Evolutionary conservation across 1,140 invertebrate genomes (phyloP), one percentile per base, ranked within the genome.

Genomic region (Parasteatoda tepidariorum): DNA sequence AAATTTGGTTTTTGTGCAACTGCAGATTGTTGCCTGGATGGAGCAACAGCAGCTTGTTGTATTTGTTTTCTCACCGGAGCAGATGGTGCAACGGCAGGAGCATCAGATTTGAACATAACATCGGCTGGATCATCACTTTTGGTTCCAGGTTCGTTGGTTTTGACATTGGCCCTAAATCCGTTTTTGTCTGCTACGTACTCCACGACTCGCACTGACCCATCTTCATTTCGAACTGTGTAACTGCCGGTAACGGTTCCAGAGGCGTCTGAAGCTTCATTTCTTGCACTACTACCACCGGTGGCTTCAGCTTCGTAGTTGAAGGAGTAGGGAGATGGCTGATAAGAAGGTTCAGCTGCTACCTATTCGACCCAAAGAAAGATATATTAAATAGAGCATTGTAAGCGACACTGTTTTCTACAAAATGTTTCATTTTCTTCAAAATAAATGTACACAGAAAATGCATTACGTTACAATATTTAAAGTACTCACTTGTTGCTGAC

Each of bases 151-250:
- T 85, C 84, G 24, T 85, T 83, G n/a, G 84, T 83, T n/a, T 85
- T 85, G 13, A 88, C 87, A 18, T 87, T 85, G 15, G 87, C 87
- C 33, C 86, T 55, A 83, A 87, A 88, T 31, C 87, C 87, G 38
- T 85, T 59, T 15, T 88, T 84, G 59, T 88, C 87, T 18, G 87
- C 87, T 2, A 86, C 76, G 81, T 88, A 88, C 3, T 87, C 87
- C 3, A 88, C 87, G 22, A 87, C 78, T 48, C 87, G 82, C 2
- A 84, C 55, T 0, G 75, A 83, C 0, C 87, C 87, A 61, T 87
- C 85, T 24, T 87, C 86, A 4, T 87, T 70, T 6, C 70, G 61
- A 15, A 87, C 86, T 9, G 82, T 71, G 81, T 87, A 87, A n/a
- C 66, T 41, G 15, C 86, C 86, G 31, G 85, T 86, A 0, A 86